phyloP scores from a whole-genome alignment of 1,140 invertebrate species.

The Zaprionus taronus region DNA sequence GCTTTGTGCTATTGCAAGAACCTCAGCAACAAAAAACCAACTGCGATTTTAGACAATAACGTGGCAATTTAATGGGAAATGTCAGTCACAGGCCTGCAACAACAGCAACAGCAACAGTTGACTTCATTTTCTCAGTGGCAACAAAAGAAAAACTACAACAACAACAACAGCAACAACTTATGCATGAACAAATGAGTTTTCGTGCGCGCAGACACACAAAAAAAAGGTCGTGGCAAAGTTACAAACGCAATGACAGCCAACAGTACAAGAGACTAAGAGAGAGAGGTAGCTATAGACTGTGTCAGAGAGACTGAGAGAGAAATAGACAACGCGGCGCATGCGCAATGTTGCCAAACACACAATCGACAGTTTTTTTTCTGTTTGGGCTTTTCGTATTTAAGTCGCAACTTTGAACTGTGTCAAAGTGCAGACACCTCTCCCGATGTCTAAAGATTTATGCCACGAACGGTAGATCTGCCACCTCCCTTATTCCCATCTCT shows the following conservation, averaged over 20 bases:
- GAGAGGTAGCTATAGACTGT: neutral
- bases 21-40: slow-evolving; percentile 23
- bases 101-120: slow-evolving; percentile 50
- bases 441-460: neutral
- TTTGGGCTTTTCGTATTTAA: neutral
- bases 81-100: slow-evolving; percentile 69
- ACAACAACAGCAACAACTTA: slow-evolving; percentile 42
- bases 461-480: neutral
- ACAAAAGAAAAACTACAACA: slow-evolving; percentile 55
- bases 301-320: neutral
- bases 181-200: slow-evolving; percentile 69
- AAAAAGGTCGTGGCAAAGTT: slow-evolving; percentile 67
- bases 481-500: neutral
- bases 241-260: slow-evolving; percentile 51
- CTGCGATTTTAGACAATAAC: slow-evolving; percentile 62
- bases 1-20: slow-evolving; percentile 34
- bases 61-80: slow-evolving; percentile 79
- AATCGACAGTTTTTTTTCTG: slow-evolving; percentile 32
- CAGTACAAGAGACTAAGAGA: neutral
- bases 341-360: slow-evolving; percentile 48
- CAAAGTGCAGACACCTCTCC: slow-evolving; percentile 39
- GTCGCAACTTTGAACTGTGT: slow-evolving; percentile 28
- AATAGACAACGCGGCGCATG: slow-evolving; percentile 35
- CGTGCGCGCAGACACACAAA: slow-evolving; percentile 55
- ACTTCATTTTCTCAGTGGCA: slow-evolving; percentile 69